A percentile compares a stretch with the other conserved stretches of the same genome.
These are phyloP conservation scores for Bilobella aurantiaca DNA, from an alignment of 1,140 invertebrate species.

Conservation along the genomic window DNA sequence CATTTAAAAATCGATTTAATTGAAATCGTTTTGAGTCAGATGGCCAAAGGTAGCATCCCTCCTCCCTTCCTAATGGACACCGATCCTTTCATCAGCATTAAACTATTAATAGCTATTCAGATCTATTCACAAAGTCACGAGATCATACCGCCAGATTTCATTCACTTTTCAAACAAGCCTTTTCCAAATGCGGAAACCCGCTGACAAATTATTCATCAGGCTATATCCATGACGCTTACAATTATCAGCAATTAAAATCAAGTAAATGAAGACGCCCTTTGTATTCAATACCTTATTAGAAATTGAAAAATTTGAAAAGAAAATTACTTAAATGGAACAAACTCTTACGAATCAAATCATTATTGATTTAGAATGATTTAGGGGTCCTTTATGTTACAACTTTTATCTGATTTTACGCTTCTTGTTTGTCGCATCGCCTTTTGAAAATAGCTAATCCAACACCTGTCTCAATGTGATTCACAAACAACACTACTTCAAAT, in stretches of 20 bases:
- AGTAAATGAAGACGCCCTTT: no score
- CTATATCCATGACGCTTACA: neutral
- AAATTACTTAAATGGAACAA: no score
- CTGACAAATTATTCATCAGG: neutral
- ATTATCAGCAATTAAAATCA: neutral
- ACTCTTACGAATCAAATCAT: no score
- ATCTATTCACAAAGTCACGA: neutral
- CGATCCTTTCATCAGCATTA: constrained; percentile 1
- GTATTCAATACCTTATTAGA: no score
- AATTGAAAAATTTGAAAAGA: no score
- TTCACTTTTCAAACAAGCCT: neutral
- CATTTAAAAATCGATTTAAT: constrained; percentile 20
- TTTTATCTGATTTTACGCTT: no score
- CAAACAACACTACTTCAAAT: no score
- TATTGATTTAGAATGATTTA: no score
- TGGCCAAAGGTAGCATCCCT: neutral
- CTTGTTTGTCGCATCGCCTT: no score
- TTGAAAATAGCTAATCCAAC: no score
- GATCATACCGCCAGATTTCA: neutral
- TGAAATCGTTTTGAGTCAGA: neutral
- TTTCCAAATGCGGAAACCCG: neutral
- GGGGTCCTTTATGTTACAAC: no score
- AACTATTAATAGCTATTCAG: neutral
- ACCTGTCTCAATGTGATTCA: no score
- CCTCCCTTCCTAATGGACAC: neutral